These are phyloP conservation scores for Halichoeres trimaculatus DNA, from an alignment of 2,113 vertebrate genomes.

Conservation along the genomic window DNA sequence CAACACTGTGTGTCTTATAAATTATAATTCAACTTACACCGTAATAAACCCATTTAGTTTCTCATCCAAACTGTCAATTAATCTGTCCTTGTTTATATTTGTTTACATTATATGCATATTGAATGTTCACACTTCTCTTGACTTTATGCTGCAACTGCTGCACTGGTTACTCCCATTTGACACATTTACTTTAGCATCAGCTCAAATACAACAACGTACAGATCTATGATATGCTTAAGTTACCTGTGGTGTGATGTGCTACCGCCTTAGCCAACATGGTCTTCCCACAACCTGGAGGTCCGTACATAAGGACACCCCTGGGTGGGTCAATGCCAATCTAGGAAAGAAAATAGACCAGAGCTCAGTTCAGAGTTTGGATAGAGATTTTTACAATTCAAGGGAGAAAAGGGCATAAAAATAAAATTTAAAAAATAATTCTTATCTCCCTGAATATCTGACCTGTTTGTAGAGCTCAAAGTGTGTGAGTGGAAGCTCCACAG, in stretches of 20 bases:
- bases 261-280: slow-evolving; percentile 97
- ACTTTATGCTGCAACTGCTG: background rate
- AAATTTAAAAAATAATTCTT: background rate
- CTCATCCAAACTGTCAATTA: too few species aligned
- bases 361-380: background rate
- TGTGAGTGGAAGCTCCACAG: slow-evolving; percentile 94
- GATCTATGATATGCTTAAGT: background rate
- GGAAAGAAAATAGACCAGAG: slow-evolving; percentile 2
- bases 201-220: background rate
- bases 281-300: slow-evolving; percentile 94
- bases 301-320: slow-evolving; percentile 94
- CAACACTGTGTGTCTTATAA: too few species aligned
- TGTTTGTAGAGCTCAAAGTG: slow-evolving; percentile 98
- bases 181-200: background rate
- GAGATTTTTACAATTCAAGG: too few species aligned
- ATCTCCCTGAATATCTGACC: slow-evolving; percentile 57
- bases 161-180: background rate
- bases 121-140: background rate
- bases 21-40: background rate
- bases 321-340: slow-evolving; percentile 96
- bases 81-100: too few species aligned
- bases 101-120: too few species aligned
- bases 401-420: background rate
- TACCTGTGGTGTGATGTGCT: slow-evolving; percentile 96
- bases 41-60: too few species aligned